Conservation (phyloP, 2,113 vertebrate species). For the Anguilla rostrata region DNA sequence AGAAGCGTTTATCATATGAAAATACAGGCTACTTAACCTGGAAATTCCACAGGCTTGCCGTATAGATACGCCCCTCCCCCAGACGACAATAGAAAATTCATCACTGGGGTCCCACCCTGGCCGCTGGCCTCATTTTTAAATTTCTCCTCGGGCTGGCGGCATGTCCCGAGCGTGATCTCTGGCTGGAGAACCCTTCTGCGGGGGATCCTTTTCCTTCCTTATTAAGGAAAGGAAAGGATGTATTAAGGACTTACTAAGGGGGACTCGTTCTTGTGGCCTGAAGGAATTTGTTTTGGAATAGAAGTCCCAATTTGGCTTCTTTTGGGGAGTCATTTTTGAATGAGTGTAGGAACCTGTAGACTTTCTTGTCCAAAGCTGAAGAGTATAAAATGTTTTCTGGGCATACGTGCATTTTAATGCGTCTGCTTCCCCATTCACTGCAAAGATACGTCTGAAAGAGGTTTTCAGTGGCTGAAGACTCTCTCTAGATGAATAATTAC, state of each 20-base stretch:
- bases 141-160: neutral
- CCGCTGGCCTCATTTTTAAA: neutral
- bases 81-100: neutral
- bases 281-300: neutral
- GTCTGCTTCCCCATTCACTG: neutral
- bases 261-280: neutral
- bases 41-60: conserved; percentile 23
- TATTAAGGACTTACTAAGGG: neutral
- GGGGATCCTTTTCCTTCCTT: conserved; percentile 1
- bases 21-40: conserved; percentile 16
- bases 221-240: neutral
- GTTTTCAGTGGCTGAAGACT: neutral
- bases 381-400: neutral
- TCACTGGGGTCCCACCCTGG: neutral
- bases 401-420: neutral
- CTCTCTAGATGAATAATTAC: neutral
- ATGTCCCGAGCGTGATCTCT: neutral
- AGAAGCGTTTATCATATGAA: conserved; percentile 10
- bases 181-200: neutral
- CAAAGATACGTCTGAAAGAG: neutral
- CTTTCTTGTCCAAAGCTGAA: neutral
- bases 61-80: neutral
- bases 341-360: neutral
- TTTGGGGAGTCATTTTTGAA: neutral
- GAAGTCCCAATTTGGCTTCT: neutral